phyloP scores from a whole-genome alignment of 1,140 invertebrate genomes.

The Drosophila eugracilis region DNA sequence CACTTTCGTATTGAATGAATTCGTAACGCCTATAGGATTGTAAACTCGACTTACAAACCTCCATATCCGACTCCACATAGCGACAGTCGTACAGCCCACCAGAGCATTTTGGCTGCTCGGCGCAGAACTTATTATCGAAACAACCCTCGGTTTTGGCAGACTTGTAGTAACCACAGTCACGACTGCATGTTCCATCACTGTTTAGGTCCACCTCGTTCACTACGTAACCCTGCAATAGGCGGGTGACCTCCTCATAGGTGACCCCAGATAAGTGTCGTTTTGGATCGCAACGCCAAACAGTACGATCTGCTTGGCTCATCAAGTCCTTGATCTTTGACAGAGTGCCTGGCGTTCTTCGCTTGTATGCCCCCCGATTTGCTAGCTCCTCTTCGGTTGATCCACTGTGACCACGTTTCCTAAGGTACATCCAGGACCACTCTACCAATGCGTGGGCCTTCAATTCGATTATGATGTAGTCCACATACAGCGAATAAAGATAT shows the following conservation, averaged over 20 bases:
- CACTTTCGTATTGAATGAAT: constrained; percentile 93
- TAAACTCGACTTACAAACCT: constrained; percentile 89
- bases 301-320: constrained; percentile 88
- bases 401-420: constrained; percentile 90
- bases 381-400: constrained; percentile 89
- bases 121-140: constrained; percentile 89
- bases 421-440: constrained; percentile 93
- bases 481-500: constrained; percentile 92
- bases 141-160: constrained; percentile 89
- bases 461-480: constrained; percentile 90
- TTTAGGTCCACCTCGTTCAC: constrained; percentile 96
- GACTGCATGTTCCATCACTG: constrained; percentile 88
- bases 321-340: constrained; percentile 88
- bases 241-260: constrained; percentile 91
- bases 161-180: constrained; percentile 91
- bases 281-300: constrained; percentile 92
- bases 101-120: constrained; percentile 88
- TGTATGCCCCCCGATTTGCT: constrained; percentile 87
- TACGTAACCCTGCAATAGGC: constrained; percentile 93
- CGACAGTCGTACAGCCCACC: constrained; percentile 91
- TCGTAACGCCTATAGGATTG: constrained; percentile 89
- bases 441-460: constrained; percentile 94
- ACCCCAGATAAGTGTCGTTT: constrained; percentile 81
- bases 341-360: constrained; percentile 88
- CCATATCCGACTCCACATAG: constrained; percentile 94